phyloP scores from a whole-genome alignment of 2,113 vertebrate genomes.

The Pygoscelis adeliae region DNA sequence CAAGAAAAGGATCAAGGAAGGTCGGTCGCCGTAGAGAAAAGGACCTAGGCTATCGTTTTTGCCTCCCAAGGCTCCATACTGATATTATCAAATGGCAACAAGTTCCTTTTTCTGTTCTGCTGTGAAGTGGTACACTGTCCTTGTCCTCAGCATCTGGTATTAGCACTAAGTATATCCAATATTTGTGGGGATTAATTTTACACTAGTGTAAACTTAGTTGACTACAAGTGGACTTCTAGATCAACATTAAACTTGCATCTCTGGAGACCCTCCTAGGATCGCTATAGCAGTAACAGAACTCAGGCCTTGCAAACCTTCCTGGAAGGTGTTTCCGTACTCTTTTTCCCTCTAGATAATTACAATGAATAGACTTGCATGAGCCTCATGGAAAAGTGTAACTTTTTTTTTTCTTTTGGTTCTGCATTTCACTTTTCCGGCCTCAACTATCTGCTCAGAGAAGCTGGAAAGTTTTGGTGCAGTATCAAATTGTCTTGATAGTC shows the following conservation, averaged over 20 bases:
- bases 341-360: background rate
- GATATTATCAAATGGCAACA: background rate
- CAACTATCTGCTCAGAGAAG: background rate
- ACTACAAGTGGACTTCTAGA: background rate
- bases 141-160: background rate
- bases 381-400: background rate
- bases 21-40: background rate
- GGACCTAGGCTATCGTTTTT: background rate
- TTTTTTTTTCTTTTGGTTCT: background rate
- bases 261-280: background rate
- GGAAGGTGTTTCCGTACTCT: background rate
- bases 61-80: background rate
- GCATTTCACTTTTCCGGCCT: background rate
- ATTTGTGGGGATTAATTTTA: background rate
- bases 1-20: background rate
- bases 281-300: background rate
- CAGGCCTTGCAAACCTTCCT: background rate
- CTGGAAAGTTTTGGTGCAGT: background rate
- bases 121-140: background rate
- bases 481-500: background rate
- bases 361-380: background rate
- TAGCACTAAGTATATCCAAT: background rate
- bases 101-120: background rate
- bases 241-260: background rate
- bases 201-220: background rate